Conservation (phyloP, 2,888 invertebrate genomes). For the Xanthorhoe spadicearia region DNA sequence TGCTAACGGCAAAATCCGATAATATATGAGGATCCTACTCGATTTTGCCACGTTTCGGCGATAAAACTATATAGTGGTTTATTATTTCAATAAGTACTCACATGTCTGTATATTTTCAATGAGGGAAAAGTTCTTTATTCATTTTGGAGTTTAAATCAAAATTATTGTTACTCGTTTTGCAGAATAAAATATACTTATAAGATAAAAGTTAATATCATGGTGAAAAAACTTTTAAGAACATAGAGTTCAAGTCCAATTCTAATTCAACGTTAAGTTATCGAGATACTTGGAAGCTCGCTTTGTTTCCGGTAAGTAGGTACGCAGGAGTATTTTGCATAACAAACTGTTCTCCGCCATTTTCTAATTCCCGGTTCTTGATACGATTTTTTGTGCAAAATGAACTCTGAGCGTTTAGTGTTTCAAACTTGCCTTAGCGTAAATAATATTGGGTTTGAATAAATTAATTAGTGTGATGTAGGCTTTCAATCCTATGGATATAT, state of each 20-base stretch:
- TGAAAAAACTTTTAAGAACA: slow-evolving; percentile 11
- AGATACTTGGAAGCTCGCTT: slow-evolving; percentile 25
- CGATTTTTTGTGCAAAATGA: neutral
- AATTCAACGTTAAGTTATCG: slow-evolving; percentile 21
- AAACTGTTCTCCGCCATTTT: slow-evolving; percentile 24
- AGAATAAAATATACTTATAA: neutral
- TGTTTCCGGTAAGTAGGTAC: slow-evolving; percentile 25
- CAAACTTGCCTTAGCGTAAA: too few relatives aligned
- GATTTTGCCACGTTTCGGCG: slow-evolving; percentile 4
- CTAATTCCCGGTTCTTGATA: slow-evolving; percentile 1
- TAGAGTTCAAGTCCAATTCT: slow-evolving; percentile 2
- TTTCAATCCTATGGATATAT: too few relatives aligned
- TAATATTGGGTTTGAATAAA: too few relatives aligned
- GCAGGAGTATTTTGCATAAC: slow-evolving; percentile 27
- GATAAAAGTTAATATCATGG: neutral
- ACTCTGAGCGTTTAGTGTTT: too few relatives aligned
- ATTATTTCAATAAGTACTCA: neutral
- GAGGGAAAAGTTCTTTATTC: neutral
- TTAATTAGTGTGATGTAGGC: too few relatives aligned
- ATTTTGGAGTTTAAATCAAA: neutral
- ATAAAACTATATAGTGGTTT: neutral
- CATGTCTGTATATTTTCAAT: neutral
- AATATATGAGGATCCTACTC: neutral
- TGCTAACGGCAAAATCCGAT: slow-evolving; percentile 10
- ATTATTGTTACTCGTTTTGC: neutral